Base-by-base conservation (phyloP, 2,113 vertebrate genomes). In the Centrocercus urophasianus region DNA sequence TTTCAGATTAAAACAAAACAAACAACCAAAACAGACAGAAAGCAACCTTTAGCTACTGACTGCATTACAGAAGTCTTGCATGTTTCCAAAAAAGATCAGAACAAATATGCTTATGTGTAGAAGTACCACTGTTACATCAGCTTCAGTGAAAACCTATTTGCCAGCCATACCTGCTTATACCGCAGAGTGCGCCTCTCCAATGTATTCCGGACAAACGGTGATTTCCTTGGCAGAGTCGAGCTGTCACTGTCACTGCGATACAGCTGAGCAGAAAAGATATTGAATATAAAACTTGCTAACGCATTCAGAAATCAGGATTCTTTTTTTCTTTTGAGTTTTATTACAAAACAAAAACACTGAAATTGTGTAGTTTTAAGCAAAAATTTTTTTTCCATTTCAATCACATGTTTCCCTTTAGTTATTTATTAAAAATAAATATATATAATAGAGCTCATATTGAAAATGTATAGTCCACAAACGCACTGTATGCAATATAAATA, bases 241-340 rank as follows among this genome's bases (percentile, higher is more conserved):
- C 99, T 99, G 98, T 99, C 99, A 13, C 99, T 99, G 98, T 99
- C 99, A 92, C 99, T 99, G 92, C 99, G 99, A 94, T 99, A 99
- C 48, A 99, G 97, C 99, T 99, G 97, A 47, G 89, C 32, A 82
- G 65, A 95, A 90, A 84, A 93, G 16, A 88, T 3, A 89, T 11
- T 8, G 69, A 86, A 90, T 88, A 90, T 5, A 74, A 6, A 79
- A 10, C 18, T 30, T 91, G 65, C 17, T 95, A 52, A 40, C 38
- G 36, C 27, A 32, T 57, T n/a, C 78, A 34, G 27, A 86, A 45
- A 65, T 19, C 1, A 6, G 2, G 4, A 27, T 34, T 47, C 36
- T 32, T 38, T 47, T 50, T 10, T 7, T 45, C 7, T 28, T 76
- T 45, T 73, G 40, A 32, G 11, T 45, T 48, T 61, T 75, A 1